phyloP scores from a whole-genome alignment of 2,888 invertebrate genomes.

The Thumatha senex region DNA sequence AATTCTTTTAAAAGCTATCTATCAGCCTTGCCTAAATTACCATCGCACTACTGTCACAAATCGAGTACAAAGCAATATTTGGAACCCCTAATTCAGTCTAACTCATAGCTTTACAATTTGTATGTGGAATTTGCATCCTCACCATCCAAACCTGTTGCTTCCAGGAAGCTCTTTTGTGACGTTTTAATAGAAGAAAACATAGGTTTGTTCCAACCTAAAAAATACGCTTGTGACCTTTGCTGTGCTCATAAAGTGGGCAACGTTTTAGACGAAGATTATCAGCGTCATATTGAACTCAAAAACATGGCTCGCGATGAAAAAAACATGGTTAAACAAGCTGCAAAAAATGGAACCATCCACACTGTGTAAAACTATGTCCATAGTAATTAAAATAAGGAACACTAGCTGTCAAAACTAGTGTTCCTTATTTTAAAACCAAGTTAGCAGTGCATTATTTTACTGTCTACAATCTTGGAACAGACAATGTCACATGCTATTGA shows the following conservation, averaged over 20 bases:
- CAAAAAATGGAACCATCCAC: conserved; percentile 25
- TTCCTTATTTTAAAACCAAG: conserved; percentile 44
- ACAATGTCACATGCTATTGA: conserved; percentile 34
- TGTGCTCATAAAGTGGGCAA: conserved; percentile 32
- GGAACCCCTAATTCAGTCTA: conserved; percentile 36
- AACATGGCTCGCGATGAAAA: conserved; percentile 25
- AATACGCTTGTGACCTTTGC: conserved; percentile 33
- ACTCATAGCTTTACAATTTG: conserved; percentile 26
- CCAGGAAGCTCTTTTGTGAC: conserved; percentile 31
- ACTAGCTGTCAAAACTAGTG: conserved; percentile 33
- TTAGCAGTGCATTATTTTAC: conserved; percentile 43
- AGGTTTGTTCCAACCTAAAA: conserved; percentile 34
- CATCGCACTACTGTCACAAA: conserved; percentile 37
- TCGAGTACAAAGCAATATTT: conserved; percentile 32
- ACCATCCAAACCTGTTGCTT: conserved; percentile 20
- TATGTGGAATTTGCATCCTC: conserved; percentile 27
- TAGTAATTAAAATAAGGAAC: conserved; percentile 43
- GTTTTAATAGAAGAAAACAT: conserved; percentile 33
- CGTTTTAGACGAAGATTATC: conserved; percentile 15
- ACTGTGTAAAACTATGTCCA: conserved; percentile 35
- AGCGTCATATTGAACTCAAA: conserved; percentile 19
- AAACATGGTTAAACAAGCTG: conserved; percentile 26
- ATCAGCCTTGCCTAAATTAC: conserved; percentile 18
- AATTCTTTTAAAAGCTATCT: neutral
- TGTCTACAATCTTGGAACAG: conserved; percentile 33